These are phyloP conservation scores for Chaetophractus vellerosus DNA, from an alignment of 2,797 vertebrate species.

Conservation along the genomic window DNA sequence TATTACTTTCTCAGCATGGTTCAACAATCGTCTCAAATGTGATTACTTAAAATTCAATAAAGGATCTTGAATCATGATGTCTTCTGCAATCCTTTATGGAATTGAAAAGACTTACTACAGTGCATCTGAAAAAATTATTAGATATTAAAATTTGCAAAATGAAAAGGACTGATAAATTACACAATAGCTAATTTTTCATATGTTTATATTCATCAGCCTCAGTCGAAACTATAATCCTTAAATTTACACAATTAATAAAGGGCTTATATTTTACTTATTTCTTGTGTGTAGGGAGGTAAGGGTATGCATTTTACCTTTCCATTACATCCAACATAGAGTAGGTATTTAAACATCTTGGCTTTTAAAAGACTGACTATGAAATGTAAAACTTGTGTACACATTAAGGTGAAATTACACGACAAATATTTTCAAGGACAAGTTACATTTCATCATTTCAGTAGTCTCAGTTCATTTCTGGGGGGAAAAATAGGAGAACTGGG, in stretches of 20 bases:
- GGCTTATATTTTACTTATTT: neutral
- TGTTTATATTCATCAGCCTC: neutral
- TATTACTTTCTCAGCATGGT: neutral
- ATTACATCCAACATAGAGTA: neutral
- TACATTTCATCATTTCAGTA: neutral
- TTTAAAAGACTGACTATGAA: neutral
- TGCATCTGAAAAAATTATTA: constrained; percentile 51
- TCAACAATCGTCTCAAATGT: constrained; percentile 6
- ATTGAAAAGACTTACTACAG: constrained; percentile 17
- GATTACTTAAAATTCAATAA: constrained; percentile 62
- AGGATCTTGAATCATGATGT: constrained; percentile 46
- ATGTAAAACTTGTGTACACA: neutral
- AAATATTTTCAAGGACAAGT: neutral
- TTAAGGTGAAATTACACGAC: neutral
- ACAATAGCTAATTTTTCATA: neutral
- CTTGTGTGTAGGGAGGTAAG: neutral
- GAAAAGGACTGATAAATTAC: neutral
- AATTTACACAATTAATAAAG: constrained; percentile 14
- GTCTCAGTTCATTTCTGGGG: neutral
- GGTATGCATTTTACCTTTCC: neutral
- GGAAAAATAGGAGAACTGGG: neutral
- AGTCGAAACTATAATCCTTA: constrained; percentile 36
- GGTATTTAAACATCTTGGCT: neutral
- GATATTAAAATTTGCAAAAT: constrained; percentile 41
- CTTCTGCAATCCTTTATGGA: neutral